Conservation (phyloP, 64 coral and sea anemone genomes). For the Porites lutea region DNA sequence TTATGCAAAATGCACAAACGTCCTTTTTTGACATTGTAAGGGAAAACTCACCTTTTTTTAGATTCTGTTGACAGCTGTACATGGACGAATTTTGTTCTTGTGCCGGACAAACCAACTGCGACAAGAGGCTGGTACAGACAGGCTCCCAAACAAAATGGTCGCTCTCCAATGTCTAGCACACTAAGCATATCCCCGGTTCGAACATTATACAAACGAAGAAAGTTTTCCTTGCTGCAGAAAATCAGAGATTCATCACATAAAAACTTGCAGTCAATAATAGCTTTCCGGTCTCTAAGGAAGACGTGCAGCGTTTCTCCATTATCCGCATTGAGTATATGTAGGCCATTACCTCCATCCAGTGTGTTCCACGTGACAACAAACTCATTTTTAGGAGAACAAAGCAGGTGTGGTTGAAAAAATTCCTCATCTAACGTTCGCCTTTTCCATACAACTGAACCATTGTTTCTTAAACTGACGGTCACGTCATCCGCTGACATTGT, state of each 20-base stretch:
- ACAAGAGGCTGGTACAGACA: not conserved
- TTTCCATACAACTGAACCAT: not conserved
- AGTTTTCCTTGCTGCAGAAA: not conserved
- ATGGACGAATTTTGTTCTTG: not conserved
- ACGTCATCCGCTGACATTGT: not conserved
- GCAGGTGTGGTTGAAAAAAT: not conserved
- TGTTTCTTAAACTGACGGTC: not conserved
- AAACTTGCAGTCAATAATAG: constrained; percentile 35
- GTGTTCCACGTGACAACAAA: constrained; percentile 7
- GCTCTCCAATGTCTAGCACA: not conserved
- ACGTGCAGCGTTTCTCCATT: not conserved
- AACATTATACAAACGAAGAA: constrained; percentile 6
- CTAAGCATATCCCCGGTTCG: not conserved
- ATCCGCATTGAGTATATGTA: not conserved
- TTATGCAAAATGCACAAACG: too few species aligned
- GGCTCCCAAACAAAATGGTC: constrained; percentile 1
- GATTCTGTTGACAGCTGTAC: not conserved
- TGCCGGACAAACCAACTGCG: not conserved
- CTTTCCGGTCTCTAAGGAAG: not conserved
- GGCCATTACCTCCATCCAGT: not conserved
- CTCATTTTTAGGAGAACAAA: not conserved
- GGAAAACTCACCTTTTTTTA: too few species aligned
- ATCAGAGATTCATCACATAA: not conserved
- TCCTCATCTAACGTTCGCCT: not conserved
- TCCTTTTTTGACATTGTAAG: constrained; percentile 15